phyloP scores from a whole-genome alignment of 2,888 invertebrate genomes.

The Tinea semifulvella region DNA sequence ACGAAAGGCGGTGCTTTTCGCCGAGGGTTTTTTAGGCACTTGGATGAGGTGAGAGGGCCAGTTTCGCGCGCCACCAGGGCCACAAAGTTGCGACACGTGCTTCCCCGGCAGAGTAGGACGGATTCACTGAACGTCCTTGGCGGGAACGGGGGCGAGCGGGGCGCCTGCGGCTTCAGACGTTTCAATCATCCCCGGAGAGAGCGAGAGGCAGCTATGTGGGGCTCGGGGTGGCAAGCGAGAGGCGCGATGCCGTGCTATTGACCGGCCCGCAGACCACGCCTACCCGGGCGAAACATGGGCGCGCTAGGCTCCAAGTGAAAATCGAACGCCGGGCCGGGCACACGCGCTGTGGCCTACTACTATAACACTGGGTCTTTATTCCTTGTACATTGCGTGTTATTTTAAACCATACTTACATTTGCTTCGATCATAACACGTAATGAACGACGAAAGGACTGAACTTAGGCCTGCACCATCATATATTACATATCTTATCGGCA shows the following conservation, averaged over 20 bases:
- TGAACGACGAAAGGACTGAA: too few species aligned
- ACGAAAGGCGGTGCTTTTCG: too few species aligned
- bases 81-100: conserved; percentile 46
- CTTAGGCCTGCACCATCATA: too few species aligned
- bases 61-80: conserved; percentile 9
- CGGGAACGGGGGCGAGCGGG: conserved; percentile 61
- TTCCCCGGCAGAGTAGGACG: conserved; percentile 66
- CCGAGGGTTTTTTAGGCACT: neutral
- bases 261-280: conserved; percentile 64
- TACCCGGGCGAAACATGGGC: conserved; percentile 61
- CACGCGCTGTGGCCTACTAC: conserved; percentile 35
- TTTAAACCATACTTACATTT: too few species aligned
- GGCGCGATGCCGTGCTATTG: conserved; percentile 57
- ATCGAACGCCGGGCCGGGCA: conserved; percentile 64
- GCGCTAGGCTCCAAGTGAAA: conserved; percentile 63
- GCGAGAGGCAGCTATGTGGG: conserved; percentile 29
- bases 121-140: conserved; percentile 68
- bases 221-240: conserved; percentile 35
- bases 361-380: neutral
- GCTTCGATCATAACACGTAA: too few species aligned
- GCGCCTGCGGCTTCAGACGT: conserved; percentile 67
- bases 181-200: conserved; percentile 64
- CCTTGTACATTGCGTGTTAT: neutral
- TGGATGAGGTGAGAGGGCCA: neutral
- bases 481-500: too few species aligned